Conservation (phyloP, 2,888 invertebrate species). For the Hecatera dysodea region DNA sequence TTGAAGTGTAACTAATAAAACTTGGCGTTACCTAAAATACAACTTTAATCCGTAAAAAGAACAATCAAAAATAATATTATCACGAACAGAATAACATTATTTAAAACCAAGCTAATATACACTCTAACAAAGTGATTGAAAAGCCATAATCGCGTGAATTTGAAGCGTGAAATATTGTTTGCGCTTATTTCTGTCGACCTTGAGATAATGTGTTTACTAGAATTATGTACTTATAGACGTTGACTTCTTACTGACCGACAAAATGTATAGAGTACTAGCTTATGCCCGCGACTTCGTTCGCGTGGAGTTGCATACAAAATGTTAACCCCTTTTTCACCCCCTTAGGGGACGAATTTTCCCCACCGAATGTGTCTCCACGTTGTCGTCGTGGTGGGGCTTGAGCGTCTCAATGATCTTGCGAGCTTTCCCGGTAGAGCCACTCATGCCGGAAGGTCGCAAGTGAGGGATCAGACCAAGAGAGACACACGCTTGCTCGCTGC, state of each 20-base stretch:
- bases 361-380: too few relatives aligned
- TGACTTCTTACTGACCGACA: constrained; percentile 1
- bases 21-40: not conserved
- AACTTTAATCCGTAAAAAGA: not conserved
- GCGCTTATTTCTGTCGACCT: constrained; percentile 28
- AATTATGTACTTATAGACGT: not conserved
- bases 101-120: not conserved
- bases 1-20: not conserved
- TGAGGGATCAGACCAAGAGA: too few relatives aligned
- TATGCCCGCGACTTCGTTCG: too few relatives aligned
- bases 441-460: too few relatives aligned
- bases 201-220: constrained; percentile 33
- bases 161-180: constrained; percentile 15
- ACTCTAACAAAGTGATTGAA: not conserved
- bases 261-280: not conserved
- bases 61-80: constrained; percentile 16
- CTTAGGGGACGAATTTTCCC: too few relatives aligned
- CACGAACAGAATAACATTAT: not conserved
- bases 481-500: too few relatives aligned
- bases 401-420: too few relatives aligned
- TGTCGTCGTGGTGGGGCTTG: too few relatives aligned
- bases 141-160: constrained; percentile 10
- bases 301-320: too few relatives aligned
- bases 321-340: too few relatives aligned
- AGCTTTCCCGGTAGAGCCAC: too few relatives aligned